These are phyloP conservation scores for Esperia sulphurella DNA, from an alignment of 2,888 invertebrate genomes.

Conservation along the genomic window DNA sequence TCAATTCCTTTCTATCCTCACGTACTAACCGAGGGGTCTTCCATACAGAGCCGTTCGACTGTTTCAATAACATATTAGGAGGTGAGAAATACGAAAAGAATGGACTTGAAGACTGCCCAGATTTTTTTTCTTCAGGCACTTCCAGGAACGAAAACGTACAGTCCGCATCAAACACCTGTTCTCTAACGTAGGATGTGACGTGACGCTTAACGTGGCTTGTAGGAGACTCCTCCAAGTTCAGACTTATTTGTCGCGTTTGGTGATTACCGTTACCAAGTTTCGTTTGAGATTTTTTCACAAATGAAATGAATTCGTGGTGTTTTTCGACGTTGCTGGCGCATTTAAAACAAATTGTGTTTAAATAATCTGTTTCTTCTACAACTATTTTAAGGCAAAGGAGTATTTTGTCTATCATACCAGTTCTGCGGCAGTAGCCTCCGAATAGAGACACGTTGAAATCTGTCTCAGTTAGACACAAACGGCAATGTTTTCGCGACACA, in stretches of 20 bases:
- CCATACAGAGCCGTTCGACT: constrained; percentile 38
- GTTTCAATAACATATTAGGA: constrained; percentile 35
- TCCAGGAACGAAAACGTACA: constrained; percentile 63
- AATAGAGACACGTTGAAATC: constrained; percentile 62
- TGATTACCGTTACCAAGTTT: constrained; percentile 18
- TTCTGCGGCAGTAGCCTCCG: constrained; percentile 49
- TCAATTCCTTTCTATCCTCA: constrained; percentile 21
- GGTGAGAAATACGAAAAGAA: constrained; percentile 65
- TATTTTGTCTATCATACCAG: constrained; percentile 57
- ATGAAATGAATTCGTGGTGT: constrained; percentile 52
- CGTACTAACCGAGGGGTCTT: constrained; percentile 39
- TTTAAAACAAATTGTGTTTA: constrained; percentile 58
- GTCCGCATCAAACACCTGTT: constrained; percentile 56
- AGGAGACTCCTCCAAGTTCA: constrained; percentile 16
- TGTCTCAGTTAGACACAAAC: constrained; percentile 55
- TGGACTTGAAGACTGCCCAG: constrained; percentile 47
- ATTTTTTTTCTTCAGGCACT: constrained; percentile 42
- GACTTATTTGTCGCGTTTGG: constrained; percentile 26
- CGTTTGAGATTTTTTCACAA: constrained; percentile 52
- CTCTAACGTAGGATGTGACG: constrained; percentile 51
- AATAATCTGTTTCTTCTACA: constrained; percentile 51
- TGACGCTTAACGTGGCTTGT: constrained; percentile 32
- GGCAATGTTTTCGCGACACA: constrained; percentile 50
- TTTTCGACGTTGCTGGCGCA: constrained; percentile 60
- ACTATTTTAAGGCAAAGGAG: constrained; percentile 53